Evolutionary conservation across 30 jellyfish, hydroid and myxozoan genomes (phyloP).

Genomic region (Aurelia aurita complex sp. Pacific): DNA sequence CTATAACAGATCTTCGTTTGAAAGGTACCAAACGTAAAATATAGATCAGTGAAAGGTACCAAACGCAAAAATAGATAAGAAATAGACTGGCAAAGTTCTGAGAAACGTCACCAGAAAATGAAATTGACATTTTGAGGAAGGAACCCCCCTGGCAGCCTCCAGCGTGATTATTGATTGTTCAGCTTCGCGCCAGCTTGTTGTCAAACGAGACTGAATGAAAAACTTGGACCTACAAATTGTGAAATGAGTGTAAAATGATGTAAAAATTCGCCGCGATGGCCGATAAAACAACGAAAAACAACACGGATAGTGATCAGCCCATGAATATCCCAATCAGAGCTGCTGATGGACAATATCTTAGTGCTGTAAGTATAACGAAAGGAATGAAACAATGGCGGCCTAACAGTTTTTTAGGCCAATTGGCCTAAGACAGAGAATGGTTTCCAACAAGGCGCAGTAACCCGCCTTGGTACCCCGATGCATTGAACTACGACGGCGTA

Average conservation of each 20-base stretch:
- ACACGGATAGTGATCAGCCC: constrained; percentile 10
- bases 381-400: too few species aligned
- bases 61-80: too few species aligned
- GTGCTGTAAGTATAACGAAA: constrained; percentile 68
- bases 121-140: neutral
- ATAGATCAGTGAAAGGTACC: too few species aligned
- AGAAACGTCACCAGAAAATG: too few species aligned
- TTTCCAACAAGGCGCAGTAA: too few species aligned
- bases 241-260: neutral
- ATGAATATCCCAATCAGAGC: constrained; percentile 74
- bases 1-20: too few species aligned
- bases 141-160: constrained; percentile 24
- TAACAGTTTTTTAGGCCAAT: too few species aligned
- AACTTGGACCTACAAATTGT: neutral
- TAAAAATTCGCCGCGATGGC: neutral
- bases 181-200: neutral
- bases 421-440: too few species aligned
- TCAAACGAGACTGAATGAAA: constrained; percentile 42
- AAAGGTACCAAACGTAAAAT: too few species aligned
- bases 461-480: too few species aligned
- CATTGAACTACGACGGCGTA: too few species aligned
- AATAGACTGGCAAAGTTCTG: too few species aligned
- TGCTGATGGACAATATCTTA: constrained; percentile 65
- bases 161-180: neutral
- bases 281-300: constrained; percentile 9